Conservation (phyloP, 2,113 vertebrate species). For the Stegostoma tigrinum region DNA sequence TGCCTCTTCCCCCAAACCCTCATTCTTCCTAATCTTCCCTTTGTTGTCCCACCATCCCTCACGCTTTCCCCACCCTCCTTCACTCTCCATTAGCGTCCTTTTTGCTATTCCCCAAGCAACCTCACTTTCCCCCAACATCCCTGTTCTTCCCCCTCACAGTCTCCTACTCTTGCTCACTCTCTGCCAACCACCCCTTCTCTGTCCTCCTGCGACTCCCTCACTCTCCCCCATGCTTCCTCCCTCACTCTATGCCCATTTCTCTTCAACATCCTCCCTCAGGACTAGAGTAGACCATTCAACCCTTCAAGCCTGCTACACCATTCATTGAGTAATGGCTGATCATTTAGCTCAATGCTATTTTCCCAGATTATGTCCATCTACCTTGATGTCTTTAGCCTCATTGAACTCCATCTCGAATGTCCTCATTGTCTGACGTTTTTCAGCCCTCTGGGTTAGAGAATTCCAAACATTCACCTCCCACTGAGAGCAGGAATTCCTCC, state of each 20-base stretch:
- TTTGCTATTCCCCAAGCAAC: not conserved
- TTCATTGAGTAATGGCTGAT: too few species aligned
- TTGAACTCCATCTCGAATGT: too few species aligned
- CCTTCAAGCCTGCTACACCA: too few species aligned
- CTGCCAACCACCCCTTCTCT: not conserved
- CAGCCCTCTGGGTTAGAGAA: too few species aligned
- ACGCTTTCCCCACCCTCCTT: not conserved
- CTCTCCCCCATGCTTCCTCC: not conserved
- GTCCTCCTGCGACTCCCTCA: not conserved
- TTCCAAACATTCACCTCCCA: too few species aligned
- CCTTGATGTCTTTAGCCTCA: too few species aligned
- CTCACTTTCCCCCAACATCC: not conserved
- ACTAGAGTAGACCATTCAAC: too few species aligned
- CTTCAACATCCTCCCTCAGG: not conserved
- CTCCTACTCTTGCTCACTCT: not conserved
- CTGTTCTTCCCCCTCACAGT: constrained; percentile 39
- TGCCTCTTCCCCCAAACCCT: constrained; percentile 30
- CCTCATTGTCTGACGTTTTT: too few species aligned
- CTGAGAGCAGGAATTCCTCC: too few species aligned
- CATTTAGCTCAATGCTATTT: too few species aligned
- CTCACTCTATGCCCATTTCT: not conserved
- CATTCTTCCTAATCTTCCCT: constrained; percentile 53
- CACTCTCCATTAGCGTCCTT: not conserved
- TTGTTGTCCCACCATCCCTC: too few species aligned
- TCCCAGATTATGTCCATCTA: too few species aligned